A percentile compares a stretch with the other conserved stretches of the same genome.
These are phyloP conservation scores for Albula glossodonta DNA, from an alignment of 2,113 vertebrate species.

Conservation along the genomic window DNA sequence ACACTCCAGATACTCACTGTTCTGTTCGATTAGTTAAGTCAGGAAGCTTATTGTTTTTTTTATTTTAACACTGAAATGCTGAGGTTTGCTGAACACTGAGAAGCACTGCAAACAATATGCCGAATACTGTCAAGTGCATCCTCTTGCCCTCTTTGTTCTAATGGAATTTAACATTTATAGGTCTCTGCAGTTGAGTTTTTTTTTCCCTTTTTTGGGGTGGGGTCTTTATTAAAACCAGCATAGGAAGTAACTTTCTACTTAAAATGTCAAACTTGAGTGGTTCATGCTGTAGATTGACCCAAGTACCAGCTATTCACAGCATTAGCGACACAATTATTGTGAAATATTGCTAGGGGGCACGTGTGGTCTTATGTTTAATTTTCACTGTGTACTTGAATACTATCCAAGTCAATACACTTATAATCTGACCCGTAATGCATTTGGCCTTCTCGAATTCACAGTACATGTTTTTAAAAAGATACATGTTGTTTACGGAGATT, in stretches of 20 bases:
- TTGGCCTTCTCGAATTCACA: background rate
- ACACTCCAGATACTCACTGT: constrained; percentile 12
- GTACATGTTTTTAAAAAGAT: background rate
- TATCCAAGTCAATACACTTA: constrained; percentile 10
- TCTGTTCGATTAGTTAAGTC: background rate
- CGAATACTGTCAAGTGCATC: constrained; percentile 50
- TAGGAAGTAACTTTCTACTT: constrained; percentile 53
- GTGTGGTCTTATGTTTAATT: constrained; percentile 25
- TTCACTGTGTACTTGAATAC: constrained; percentile 26
- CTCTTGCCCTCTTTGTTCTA: constrained; percentile 50
- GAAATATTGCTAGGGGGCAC: constrained; percentile 29
- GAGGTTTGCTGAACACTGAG: constrained; percentile 41
- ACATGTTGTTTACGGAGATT: no score
- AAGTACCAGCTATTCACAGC: constrained; percentile 46
- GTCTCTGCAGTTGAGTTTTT: constrained; percentile 57
- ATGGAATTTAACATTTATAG: constrained; percentile 55
- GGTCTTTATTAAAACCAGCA: constrained; percentile 57
- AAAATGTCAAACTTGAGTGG: constrained; percentile 45
- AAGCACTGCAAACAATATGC: constrained; percentile 61
- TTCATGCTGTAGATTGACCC: constrained; percentile 39
- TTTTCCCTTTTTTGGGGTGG: constrained; percentile 50
- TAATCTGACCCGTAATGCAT: constrained; percentile 16
- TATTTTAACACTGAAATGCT: background rate
- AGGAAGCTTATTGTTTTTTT: background rate
- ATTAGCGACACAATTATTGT: constrained; percentile 24